These are phyloP conservation scores for Eurosta solidaginis DNA, from an alignment of 1,140 invertebrate species.

Conservation along the genomic window DNA sequence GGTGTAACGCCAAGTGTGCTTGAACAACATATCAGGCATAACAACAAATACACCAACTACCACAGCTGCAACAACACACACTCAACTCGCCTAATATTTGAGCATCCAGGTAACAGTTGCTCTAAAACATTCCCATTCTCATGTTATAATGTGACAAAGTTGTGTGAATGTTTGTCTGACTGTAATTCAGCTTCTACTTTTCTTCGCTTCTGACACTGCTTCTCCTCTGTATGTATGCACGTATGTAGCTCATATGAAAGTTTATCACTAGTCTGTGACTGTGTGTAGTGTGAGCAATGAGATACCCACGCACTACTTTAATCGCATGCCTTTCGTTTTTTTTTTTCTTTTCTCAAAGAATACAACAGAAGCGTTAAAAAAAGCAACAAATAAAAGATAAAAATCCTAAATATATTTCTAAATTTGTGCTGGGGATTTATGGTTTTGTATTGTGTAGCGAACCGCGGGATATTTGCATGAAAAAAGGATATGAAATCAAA, in stretches of 20 bases:
- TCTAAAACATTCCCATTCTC: constrained; percentile 2
- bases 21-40: not conserved
- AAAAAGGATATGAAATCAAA: constrained; percentile 24
- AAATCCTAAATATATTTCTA: constrained; percentile 26
- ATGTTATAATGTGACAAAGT: constrained; percentile 25
- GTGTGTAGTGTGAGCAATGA: not conserved
- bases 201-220: not conserved
- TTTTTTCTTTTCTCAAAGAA: not conserved
- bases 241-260: not conserved
- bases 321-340: not conserved
- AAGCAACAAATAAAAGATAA: not conserved
- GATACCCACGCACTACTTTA: constrained; percentile 11
- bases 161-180: not conserved
- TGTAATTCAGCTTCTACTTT: not conserved
- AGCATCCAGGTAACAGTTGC: not conserved
- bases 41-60: not conserved
- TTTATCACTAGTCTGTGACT: not conserved
- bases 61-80: not conserved
- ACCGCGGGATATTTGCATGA: constrained; percentile 25
- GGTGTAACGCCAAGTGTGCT: constrained; percentile 8
- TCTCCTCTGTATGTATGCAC: not conserved
- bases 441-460: constrained; percentile 21
- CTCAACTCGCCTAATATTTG: not conserved
- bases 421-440: constrained; percentile 27
- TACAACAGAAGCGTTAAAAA: not conserved